A percentile compares a stretch with the other conserved stretches of the same genome.
These are phyloP conservation scores for Lethenteron camtschaticum DNA, from an alignment of 2,113 vertebrate species.

Conservation along the genomic window DNA sequence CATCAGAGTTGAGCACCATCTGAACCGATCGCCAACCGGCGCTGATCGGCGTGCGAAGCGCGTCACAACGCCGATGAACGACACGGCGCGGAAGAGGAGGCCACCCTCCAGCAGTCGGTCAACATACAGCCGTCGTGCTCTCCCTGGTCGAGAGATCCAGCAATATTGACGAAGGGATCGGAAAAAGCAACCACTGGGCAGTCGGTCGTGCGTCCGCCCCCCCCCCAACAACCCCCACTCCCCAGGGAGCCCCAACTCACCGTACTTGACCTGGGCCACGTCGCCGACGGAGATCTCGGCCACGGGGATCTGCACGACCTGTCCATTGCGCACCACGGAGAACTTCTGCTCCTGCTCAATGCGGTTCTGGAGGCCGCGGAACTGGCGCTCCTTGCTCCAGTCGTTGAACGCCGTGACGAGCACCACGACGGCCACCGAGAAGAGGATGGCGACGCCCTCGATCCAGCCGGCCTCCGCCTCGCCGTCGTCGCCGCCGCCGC, in stretches of 20 bases:
- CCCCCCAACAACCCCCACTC: too few species aligned
- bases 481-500: slow-evolving; percentile 42
- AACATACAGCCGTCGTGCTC: too few species aligned
- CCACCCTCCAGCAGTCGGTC: too few species aligned
- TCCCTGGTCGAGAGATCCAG: too few species aligned
- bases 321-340: slow-evolving; percentile 72
- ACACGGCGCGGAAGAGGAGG: too few species aligned
- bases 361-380: slow-evolving; percentile 77
- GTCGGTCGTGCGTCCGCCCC: too few species aligned
- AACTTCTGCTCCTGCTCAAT: slow-evolving; percentile 94
- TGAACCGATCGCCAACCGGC: too few species aligned
- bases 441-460: slow-evolving; percentile 75
- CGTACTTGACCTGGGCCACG: not conserved
- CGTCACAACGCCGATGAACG: too few species aligned
- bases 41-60: too few species aligned
- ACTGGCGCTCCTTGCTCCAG: slow-evolving; percentile 97
- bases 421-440: slow-evolving; percentile 81
- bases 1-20: too few species aligned
- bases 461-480: slow-evolving; percentile 85
- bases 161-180: too few species aligned
- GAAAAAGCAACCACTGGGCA: too few species aligned
- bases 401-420: slow-evolving; percentile 91
- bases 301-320: slow-evolving; percentile 59
- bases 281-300: not conserved
- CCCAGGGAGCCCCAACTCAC: not conserved